Evolutionary conservation across 2,888 invertebrate species (phyloP).

Genomic region (Helleia helle): DNA sequence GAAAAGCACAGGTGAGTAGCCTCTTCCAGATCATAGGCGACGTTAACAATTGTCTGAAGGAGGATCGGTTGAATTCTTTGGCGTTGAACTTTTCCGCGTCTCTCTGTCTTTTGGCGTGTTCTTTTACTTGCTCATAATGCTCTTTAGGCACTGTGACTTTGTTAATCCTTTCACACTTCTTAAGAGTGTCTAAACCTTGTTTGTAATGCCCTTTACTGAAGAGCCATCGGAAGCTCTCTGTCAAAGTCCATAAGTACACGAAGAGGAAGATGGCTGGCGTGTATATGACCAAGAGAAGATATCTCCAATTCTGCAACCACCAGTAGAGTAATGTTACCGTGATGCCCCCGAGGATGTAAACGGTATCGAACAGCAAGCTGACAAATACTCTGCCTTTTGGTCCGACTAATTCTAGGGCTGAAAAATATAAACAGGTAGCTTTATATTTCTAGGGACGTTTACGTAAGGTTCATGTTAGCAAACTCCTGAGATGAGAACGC

Average conservation of each 20-base stretch:
- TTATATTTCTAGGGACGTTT: too few species aligned
- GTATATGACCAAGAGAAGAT: conserved; percentile 59
- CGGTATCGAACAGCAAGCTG: conserved; percentile 63
- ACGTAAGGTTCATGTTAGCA: too few species aligned
- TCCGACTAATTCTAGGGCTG: conserved; percentile 59
- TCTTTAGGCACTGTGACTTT: conserved; percentile 62
- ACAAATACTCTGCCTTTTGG: conserved; percentile 63
- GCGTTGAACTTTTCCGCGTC: conserved; percentile 53
- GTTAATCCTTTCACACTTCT: conserved; percentile 77
- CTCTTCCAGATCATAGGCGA: conserved; percentile 74
- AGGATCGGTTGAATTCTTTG: conserved; percentile 43
- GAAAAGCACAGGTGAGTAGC: conserved; percentile 79
- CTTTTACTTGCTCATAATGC: conserved; percentile 57
- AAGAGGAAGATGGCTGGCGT: conserved; percentile 53
- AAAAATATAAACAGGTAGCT: background rate
- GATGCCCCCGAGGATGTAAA: conserved; percentile 64
- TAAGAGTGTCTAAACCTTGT: conserved; percentile 75
- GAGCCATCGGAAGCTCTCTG: conserved; percentile 61
- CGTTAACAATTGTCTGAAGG: conserved; percentile 51
- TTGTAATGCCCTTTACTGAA: conserved; percentile 78
- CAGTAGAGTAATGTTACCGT: conserved; percentile 55
- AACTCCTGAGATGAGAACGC: too few species aligned
- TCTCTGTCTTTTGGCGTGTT: conserved; percentile 52
- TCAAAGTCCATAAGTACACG: conserved; percentile 53
- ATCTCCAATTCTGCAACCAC: conserved; percentile 62